Percentiles rank a stretch among this genome's conserved stretches.
phyloP scores from a whole-genome alignment of 2,113 vertebrate genomes.

The Xenotilapia caudafasciata region DNA sequence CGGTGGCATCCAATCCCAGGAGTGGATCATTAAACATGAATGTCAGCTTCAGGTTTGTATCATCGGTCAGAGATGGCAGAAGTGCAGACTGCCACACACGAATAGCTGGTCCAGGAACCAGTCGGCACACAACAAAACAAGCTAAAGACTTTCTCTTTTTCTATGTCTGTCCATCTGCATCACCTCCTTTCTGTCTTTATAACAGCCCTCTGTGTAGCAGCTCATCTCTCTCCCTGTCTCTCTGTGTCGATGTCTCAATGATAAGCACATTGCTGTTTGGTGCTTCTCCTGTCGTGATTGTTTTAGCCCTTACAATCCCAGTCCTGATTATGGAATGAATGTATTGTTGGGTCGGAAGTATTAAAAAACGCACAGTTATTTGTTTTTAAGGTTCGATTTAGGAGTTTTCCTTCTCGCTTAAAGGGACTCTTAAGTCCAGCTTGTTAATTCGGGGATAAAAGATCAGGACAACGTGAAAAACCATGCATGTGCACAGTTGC shows the following conservation, averaged over 20 bases:
- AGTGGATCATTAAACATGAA: conserved; percentile 10
- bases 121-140: conserved; percentile 23
- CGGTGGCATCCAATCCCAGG: neutral
- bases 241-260: conserved; percentile 27
- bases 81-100: neutral
- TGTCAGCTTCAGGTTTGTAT: conserved; percentile 4
- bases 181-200: neutral
- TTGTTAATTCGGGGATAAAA: neutral
- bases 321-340: neutral
- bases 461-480: neutral
- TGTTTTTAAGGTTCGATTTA: neutral
- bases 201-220: conserved; percentile 23
- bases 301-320: conserved; percentile 8
- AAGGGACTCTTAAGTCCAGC: neutral
- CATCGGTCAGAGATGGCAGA: neutral
- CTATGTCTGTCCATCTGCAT: neutral
- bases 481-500: neutral
- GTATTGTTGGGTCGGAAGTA: neutral
- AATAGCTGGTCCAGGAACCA: neutral
- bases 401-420: neutral
- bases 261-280: conserved; percentile 47
- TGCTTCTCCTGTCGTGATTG: conserved; percentile 43
- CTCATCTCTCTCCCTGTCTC: conserved; percentile 10
- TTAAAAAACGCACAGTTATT: neutral
- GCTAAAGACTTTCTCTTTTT: conserved; percentile 20